Percentiles rank a stretch among this genome's conserved stretches.
phyloP scores from a whole-genome alignment of 2,113 vertebrate genomes.

The Epinephelus cyanopodus region DNA sequence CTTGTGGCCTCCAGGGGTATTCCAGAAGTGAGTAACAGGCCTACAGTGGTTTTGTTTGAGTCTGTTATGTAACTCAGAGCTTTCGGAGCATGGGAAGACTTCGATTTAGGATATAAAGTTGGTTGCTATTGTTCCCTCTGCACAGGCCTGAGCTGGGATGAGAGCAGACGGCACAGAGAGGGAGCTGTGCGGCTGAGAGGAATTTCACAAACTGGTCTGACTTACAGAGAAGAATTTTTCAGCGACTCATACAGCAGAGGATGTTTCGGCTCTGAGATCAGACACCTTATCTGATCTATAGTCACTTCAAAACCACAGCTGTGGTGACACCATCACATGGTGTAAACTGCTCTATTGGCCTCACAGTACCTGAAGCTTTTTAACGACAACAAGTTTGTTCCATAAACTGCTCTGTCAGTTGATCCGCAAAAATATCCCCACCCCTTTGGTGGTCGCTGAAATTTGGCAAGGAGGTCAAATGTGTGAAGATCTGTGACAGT shows the following conservation, averaged over 20 bases:
- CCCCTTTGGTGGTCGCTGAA: too few species aligned
- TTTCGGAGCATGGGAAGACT: not conserved
- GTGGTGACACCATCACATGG: not conserved
- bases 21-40: constrained; percentile 43
- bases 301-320: not conserved
- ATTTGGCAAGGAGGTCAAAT: too few species aligned
- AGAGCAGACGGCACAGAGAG: not conserved
- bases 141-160: not conserved
- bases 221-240: not conserved
- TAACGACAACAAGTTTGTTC: too few species aligned
- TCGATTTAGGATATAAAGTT: not conserved
- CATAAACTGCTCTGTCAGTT: too few species aligned
- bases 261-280: constrained; percentile 9
- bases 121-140: not conserved
- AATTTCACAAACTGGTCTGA: constrained; percentile 38
- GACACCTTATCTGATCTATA: not conserved
- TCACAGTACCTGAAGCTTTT: not conserved
- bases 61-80: constrained; percentile 46
- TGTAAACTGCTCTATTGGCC: not conserved
- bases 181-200: not conserved
- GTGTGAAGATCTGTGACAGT: too few species aligned
- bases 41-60: not conserved
- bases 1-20: constrained; percentile 9
- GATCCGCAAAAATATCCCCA: too few species aligned
- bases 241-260: not conserved